These are phyloP conservation scores for Bacillus rossius DNA, from an alignment of 1,140 invertebrate genomes.

Conservation along the genomic window DNA sequence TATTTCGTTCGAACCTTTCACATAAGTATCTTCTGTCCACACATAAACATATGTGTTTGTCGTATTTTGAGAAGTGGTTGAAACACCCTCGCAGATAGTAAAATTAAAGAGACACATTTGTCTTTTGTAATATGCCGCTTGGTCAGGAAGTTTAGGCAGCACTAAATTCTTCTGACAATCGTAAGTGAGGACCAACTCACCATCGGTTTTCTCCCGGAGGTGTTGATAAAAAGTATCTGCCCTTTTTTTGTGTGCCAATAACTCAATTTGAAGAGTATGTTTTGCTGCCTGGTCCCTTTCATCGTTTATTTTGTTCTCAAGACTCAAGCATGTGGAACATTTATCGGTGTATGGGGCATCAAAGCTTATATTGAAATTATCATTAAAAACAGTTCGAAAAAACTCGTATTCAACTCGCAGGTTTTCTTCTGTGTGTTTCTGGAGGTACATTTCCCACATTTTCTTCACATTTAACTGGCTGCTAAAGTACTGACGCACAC, in stretches of 20 bases:
- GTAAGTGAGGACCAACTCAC: conserved; percentile 7
- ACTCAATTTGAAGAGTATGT: background rate
- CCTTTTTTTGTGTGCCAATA: conserved; percentile 4
- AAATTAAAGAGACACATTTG: conserved; percentile 18
- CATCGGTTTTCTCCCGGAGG: conserved; percentile 9
- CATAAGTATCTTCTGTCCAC: background rate
- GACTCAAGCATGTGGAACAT: conserved; percentile 14
- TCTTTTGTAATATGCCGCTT: conserved; percentile 14
- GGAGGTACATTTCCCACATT: conserved; percentile 1
- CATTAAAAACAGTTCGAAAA: conserved; percentile 9
- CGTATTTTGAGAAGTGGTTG: conserved; percentile 2
- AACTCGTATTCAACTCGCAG: conserved; percentile 10
- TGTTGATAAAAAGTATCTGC: conserved; percentile 6
- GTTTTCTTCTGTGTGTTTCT: background rate
- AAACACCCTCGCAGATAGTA: conserved; percentile 8
- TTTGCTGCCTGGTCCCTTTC: conserved; percentile 4
- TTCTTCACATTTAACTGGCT: conserved; percentile 1
- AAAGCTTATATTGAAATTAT: conserved; percentile 13
- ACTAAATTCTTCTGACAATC: conserved; percentile 13
- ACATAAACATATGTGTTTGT: conserved; percentile 5
- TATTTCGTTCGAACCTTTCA: conserved; percentile 11
- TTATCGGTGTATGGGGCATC: background rate
- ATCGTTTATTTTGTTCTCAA: conserved; percentile 10
- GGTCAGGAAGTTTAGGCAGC: conserved; percentile 1
- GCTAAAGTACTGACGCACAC: conserved; percentile 6